These are phyloP conservation scores for Anthoscopus minutus DNA, from an alignment of 2,113 vertebrate species.

Conservation along the genomic window DNA sequence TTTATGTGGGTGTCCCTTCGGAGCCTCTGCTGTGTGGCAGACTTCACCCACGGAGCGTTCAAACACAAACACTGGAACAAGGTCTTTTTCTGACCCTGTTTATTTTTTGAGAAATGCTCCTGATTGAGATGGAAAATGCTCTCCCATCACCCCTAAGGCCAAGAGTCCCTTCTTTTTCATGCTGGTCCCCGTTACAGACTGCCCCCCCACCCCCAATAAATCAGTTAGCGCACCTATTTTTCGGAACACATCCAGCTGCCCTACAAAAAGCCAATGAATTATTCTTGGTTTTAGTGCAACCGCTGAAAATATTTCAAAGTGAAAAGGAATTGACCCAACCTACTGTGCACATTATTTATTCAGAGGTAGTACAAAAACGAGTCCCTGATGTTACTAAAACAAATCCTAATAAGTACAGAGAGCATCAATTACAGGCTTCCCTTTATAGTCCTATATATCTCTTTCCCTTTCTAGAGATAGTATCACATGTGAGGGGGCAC, in stretches of 20 bases:
- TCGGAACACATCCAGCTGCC: conserved; percentile 30
- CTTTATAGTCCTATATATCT: conserved; percentile 63
- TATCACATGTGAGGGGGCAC: conserved; percentile 35
- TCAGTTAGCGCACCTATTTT: conserved; percentile 42
- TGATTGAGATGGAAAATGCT: conserved; percentile 48
- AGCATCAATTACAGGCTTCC: conserved; percentile 62
- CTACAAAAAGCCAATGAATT: conserved; percentile 63
- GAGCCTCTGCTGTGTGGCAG: not conserved
- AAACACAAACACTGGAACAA: not conserved
- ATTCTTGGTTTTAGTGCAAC: conserved; percentile 56
- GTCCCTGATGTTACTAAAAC: conserved; percentile 70
- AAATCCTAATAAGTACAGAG: conserved; percentile 66
- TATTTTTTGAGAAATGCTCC: conserved; percentile 36
- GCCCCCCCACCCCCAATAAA: not conserved
- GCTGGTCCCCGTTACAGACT: not conserved
- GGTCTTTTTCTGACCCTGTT: conserved; percentile 18
- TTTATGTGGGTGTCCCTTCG: not conserved
- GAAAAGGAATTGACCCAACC: conserved; percentile 70
- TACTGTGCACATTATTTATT: conserved; percentile 72
- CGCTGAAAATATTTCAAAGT: conserved; percentile 59
- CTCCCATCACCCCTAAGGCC: conserved; percentile 37
- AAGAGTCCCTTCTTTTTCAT: conserved; percentile 5
- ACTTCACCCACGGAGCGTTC: not conserved
- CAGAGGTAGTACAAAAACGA: conserved; percentile 68
- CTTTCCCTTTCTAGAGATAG: conserved; percentile 25